Conservation (phyloP, 2,113 vertebrate genomes). For the Prunella himalayana region DNA sequence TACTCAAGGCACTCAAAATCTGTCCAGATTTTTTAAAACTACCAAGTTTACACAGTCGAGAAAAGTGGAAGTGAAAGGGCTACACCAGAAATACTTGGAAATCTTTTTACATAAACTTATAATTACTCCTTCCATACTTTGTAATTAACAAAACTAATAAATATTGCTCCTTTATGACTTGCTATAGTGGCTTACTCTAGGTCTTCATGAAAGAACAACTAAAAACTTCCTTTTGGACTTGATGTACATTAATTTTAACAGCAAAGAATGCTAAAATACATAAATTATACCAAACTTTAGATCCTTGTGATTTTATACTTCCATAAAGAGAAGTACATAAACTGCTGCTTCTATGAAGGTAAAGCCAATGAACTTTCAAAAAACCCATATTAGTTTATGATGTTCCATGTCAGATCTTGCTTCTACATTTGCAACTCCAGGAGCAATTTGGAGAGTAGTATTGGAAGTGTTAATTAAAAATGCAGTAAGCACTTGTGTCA, state of each 20-base stretch:
- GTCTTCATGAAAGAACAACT: background rate
- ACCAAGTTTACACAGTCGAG: background rate
- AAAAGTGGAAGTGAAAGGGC: background rate
- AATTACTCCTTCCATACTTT: background rate
- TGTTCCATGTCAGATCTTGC: background rate
- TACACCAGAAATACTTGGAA: background rate
- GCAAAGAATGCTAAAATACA: background rate
- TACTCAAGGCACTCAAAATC: background rate
- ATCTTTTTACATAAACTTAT: background rate
- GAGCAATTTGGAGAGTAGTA: slow-evolving; percentile 38
- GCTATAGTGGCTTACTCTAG: background rate
- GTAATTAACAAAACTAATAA: background rate
- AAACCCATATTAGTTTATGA: background rate
- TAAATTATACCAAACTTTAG: background rate
- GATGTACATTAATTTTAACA: background rate
- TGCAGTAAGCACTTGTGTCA: slow-evolving; percentile 66
- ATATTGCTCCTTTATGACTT: background rate
- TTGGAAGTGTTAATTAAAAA: slow-evolving; percentile 73
- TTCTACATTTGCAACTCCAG: slow-evolving; percentile 14
- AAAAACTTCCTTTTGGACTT: background rate
- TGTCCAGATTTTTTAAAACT: background rate
- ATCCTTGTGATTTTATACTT: background rate
- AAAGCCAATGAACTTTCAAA: background rate
- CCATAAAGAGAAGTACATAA: background rate
- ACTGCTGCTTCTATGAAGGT: background rate